A percentile compares a stretch with the other conserved stretches of the same genome.
Evolutionary conservation across 2,113 vertebrate species (phyloP).

Genomic region (Drymodes brunneopygia): DNA sequence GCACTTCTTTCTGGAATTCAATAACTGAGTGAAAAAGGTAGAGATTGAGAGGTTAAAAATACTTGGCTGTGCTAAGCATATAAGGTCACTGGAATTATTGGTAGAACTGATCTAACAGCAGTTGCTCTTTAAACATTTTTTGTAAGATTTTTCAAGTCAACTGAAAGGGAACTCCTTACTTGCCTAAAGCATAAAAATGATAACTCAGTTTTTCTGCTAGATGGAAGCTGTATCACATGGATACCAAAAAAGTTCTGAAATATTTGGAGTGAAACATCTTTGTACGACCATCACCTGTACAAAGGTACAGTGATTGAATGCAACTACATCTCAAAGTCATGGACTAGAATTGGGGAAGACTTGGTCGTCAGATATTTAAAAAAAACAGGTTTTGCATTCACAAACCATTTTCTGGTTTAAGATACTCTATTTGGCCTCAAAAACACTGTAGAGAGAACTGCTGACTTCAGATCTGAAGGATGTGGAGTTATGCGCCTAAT

Average conservation of each 20-base stretch:
- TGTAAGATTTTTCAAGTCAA: not conserved
- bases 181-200: not conserved
- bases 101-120: not conserved
- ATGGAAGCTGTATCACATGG: not conserved
- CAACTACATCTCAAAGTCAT: not conserved
- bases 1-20: slow-evolving; percentile 18
- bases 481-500: not conserved
- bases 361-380: not conserved
- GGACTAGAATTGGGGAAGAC: not conserved
- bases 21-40: not conserved
- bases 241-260: not conserved
- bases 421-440: not conserved
- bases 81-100: not conserved
- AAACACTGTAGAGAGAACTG: not conserved
- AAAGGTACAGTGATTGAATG: not conserved
- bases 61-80: not conserved
- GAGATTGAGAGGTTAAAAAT: not conserved
- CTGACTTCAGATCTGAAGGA: not conserved
- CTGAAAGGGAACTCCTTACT: not conserved
- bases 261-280: not conserved
- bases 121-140: not conserved
- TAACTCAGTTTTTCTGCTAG: not conserved
- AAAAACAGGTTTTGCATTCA: not conserved
- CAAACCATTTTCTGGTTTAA: not conserved
- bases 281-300: not conserved